Conservation (phyloP, 2,888 invertebrate species). For the Aspidapion aeneum region DNA sequence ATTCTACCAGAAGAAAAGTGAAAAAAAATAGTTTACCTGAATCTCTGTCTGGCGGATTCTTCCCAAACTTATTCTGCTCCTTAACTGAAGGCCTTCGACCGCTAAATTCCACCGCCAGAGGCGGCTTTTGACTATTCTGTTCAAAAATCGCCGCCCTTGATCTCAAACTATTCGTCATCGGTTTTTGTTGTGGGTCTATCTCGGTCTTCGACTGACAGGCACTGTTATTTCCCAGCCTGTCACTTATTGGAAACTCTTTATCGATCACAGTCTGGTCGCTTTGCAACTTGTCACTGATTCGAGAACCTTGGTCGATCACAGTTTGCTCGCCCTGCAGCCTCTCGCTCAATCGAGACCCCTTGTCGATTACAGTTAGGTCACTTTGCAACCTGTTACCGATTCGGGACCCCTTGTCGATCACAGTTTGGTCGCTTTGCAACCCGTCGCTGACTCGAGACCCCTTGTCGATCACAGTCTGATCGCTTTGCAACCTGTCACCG, state of each 20-base stretch:
- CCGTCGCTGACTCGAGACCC: not conserved
- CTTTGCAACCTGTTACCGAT: not conserved
- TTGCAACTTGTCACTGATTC: too few species aligned
- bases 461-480: not conserved
- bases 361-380: not conserved
- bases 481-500: too few species aligned
- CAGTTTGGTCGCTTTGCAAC: too few species aligned
- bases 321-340: not conserved
- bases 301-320: too few species aligned
- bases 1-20: too few species aligned
- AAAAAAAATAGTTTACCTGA: constrained; percentile 12
- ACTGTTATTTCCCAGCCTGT: too few species aligned
- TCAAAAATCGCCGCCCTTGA: constrained; percentile 41
- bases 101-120: constrained; percentile 21
- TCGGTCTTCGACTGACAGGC: not conserved
- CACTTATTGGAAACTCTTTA: too few species aligned
- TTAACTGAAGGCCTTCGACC: constrained; percentile 22
- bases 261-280: too few species aligned
- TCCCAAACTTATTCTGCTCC: constrained; percentile 21
- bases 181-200: constrained; percentile 9
- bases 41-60: constrained; percentile 22
- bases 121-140: constrained; percentile 30
- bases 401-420: not conserved
- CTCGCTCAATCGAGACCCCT: not conserved
- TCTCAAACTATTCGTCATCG: constrained; percentile 33